Percentiles rank a stretch among this genome's conserved stretches.
Evolutionary conservation across 2,113 vertebrate species (phyloP).

Genomic region (Cathartes aura): DNA sequence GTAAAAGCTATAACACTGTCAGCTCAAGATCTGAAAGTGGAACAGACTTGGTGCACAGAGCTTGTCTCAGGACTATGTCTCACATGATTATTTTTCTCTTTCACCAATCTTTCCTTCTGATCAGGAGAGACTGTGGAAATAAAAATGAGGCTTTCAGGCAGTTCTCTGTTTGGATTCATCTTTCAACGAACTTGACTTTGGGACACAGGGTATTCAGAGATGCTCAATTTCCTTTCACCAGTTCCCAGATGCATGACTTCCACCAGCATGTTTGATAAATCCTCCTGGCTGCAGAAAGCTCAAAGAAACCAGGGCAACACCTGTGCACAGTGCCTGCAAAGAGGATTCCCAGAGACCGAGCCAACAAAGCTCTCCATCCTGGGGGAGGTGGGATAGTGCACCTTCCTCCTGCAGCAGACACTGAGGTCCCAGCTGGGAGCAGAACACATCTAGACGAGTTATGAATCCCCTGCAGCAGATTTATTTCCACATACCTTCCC

Average conservation of each 20-base stretch:
- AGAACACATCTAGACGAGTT: not conserved
- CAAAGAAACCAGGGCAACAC: not conserved
- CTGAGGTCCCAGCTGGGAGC: not conserved
- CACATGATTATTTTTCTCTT: not conserved
- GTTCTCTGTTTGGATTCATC: not conserved
- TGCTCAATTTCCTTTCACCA: not conserved
- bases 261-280: not conserved
- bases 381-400: not conserved
- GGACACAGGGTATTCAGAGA: not conserved
- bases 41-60: not conserved
- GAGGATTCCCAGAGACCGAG: not conserved
- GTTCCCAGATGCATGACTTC: not conserved
- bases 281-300: not conserved
- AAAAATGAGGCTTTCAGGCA: not conserved
- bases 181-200: not conserved
- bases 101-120: not conserved
- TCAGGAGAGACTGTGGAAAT: not conserved
- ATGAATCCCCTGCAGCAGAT: not conserved
- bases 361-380: not conserved
- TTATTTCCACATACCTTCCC: not conserved
- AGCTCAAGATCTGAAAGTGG: not conserved
- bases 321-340: not conserved
- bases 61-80: not conserved
- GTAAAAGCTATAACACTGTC: not conserved
- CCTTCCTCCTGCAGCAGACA: not conserved